Base-by-base conservation (phyloP, 2,888 invertebrate species). In the Helicoverpa assulta region DNA sequence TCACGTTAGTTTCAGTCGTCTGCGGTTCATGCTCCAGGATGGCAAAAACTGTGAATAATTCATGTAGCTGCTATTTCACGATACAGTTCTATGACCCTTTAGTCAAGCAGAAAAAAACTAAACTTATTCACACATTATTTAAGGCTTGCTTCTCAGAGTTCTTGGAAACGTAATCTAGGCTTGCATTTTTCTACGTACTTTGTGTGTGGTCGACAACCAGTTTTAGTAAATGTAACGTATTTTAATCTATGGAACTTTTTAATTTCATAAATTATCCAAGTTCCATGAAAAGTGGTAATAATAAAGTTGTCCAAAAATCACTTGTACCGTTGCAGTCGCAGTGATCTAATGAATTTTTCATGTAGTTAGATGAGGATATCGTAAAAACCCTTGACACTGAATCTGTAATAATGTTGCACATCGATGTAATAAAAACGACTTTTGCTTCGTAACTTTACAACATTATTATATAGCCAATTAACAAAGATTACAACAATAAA, bases 371-470 rank as follows among this genome's bases (percentile, higher is more conserved):
- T 52, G 47, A 56, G 40, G 29, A 56, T 40, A 43, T 33, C 18
- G n/a, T 57, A 37, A 43, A 56, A 80, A 70, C 56, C 69, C 61
- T 66, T 81, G 55, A 60, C 21, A 61, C 52, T 57, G 60, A 61
- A 62, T 33, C 26, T n/a, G 21, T 29, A 26, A 61, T 62, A 61
- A 77, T 50, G 52, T 33, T 63, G 52, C 55, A 56, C 26, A 64
- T 58, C 61, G 70, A 81, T 62, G 61, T n/a, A 67, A 67, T 64
- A 67, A 70, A 73, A 69, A 37, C n/a, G 56, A 47, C 12, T 64
- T 58, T 68, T 55, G 19, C 21, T 80, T 26, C 26, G 26, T 26
- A 26, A 26, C n/a, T n/a, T 73, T 64, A 67, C 57, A 60, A 74
- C 26, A 50, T 21, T 58, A 7, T 33, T 33, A 33, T 33, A 7